Percentiles rank a stretch among this genome's conserved stretches.
These are phyloP conservation scores for Motacilla alba DNA, from an alignment of 2,113 vertebrate species.

Conservation along the genomic window DNA sequence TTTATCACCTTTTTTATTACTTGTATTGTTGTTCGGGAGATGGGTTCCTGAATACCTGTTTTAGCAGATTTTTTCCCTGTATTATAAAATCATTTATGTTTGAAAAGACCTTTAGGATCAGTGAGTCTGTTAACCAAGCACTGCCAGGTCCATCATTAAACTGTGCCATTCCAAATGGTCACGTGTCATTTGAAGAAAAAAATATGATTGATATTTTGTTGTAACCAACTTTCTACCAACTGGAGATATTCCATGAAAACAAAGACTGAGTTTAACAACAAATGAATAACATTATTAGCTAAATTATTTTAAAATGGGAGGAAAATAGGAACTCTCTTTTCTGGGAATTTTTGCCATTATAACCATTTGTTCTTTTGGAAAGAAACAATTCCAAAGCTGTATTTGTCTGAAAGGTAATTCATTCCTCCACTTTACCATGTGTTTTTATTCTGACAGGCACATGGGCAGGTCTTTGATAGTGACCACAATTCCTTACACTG, in stretches of 20 bases:
- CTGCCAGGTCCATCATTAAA: not conserved
- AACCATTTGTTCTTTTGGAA: not conserved
- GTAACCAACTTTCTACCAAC: not conserved
- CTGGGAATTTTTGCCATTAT: not conserved
- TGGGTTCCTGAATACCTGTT: not conserved
- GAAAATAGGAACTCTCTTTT: not conserved
- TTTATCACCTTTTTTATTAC: not conserved
- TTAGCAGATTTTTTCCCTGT: too few relatives aligned
- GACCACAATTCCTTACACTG: not conserved
- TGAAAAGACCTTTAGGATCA: not conserved
- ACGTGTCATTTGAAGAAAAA: not conserved
- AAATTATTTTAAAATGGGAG: not conserved
- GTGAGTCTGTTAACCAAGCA: not conserved
- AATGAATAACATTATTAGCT: not conserved
- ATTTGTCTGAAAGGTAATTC: not conserved
- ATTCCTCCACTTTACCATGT: not conserved
- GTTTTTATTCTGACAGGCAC: not conserved
- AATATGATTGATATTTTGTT: not conserved
- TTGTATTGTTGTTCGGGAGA: not conserved
- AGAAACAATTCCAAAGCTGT: not conserved
- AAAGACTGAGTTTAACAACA: not conserved
- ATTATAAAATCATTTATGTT: not conserved
- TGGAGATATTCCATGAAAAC: not conserved
- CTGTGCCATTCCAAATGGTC: not conserved
- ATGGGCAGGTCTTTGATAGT: not conserved